Percentiles rank a stretch among this genome's conserved stretches.
Evolutionary conservation across 2,888 invertebrate species (phyloP).

Genomic region (Peribatodes rhomboidaria): DNA sequence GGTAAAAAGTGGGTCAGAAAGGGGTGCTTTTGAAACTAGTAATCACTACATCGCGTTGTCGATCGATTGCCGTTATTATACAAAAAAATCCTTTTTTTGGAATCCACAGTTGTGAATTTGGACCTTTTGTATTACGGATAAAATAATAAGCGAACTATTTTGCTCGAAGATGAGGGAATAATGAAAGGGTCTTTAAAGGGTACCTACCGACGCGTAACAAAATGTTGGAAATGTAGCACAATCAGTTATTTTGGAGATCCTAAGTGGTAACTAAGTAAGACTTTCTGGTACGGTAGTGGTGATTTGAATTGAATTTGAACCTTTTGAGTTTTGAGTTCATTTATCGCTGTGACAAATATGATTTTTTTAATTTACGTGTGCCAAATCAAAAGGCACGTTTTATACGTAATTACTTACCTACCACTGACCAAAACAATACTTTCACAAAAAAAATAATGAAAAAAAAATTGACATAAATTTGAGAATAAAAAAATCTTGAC

Average conservation of each 20-base stretch:
- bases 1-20: constrained; percentile 87
- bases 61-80: constrained; percentile 85
- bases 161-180: constrained; percentile 56
- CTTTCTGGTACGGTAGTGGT: no score
- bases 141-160: constrained; percentile 66
- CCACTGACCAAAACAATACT: no score
- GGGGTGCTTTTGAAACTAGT: constrained; percentile 85
- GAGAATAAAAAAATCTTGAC: not conserved
- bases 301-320: no score
- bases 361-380: no score
- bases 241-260: not conserved
- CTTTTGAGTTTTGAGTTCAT: no score
- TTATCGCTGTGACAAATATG: no score
- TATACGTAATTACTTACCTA: no score
- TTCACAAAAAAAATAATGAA: no score
- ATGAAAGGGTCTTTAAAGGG: constrained; percentile 55
- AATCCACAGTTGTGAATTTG: constrained; percentile 77
- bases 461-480: no score
- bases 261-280: no score
- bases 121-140: constrained; percentile 68
- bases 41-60: constrained; percentile 80
- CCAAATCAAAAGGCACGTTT: no score
- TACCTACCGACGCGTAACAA: not conserved
- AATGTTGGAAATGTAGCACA: not conserved
- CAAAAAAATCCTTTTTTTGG: constrained; percentile 71